phyloP scores from a whole-genome alignment of 2,113 vertebrate species.

The Tetrao urogallus region DNA sequence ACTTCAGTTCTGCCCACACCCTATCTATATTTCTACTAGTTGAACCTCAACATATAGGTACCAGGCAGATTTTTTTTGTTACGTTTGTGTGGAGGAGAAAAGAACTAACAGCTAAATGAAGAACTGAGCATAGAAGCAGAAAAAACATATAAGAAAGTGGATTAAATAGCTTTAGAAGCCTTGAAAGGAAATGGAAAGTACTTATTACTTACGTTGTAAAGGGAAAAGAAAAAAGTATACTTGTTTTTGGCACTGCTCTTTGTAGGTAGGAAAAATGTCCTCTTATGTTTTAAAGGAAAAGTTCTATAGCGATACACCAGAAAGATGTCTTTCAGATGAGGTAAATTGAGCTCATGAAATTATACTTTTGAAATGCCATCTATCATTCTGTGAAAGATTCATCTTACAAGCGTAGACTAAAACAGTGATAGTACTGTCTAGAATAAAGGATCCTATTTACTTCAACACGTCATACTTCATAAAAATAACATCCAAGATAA shows the following conservation, averaged over 20 bases:
- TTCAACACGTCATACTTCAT: background rate
- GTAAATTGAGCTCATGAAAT: background rate
- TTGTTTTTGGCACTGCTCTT: background rate
- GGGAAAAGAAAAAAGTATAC: background rate
- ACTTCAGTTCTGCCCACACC: background rate
- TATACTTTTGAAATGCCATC: background rate
- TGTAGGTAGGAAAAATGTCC: background rate
- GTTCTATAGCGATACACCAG: background rate
- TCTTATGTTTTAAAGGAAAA: background rate
- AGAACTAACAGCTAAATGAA: background rate
- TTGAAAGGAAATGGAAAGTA: background rate
- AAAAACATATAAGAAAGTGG: background rate
- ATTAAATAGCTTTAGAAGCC: background rate
- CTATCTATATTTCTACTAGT: background rate
- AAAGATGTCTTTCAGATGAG: background rate
- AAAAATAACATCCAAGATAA: background rate
- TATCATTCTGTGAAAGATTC: background rate
- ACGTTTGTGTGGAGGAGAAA: background rate
- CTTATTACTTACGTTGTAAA: background rate
- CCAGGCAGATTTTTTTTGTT: background rate
- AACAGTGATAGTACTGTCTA: background rate
- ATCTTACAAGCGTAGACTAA: background rate
- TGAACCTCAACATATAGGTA: background rate
- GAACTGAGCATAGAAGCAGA: accelerated
- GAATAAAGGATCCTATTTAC: background rate